Evolutionary conservation across 2,113 vertebrate genomes (phyloP).

Genomic region (Deroptyus accipitrinus): DNA sequence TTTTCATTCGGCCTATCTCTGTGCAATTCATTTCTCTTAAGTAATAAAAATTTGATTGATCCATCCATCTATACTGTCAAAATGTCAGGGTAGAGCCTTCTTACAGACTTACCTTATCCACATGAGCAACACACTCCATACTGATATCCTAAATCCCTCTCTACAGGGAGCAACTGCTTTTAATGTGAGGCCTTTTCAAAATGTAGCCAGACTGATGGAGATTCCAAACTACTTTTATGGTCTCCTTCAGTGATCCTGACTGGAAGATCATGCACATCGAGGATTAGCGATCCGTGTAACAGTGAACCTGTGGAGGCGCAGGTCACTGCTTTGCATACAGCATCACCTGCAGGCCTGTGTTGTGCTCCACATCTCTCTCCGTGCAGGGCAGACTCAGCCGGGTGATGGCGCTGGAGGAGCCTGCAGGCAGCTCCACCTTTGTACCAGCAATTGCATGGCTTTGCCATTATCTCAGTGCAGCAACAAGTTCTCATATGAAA

Average conservation of each 20-base stretch:
- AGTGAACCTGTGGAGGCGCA: fast-evolving
- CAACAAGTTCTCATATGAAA: neutral
- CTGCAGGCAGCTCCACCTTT: neutral
- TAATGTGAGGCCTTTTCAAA: neutral
- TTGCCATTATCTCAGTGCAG: neutral
- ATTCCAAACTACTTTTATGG: neutral
- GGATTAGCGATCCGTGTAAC: neutral
- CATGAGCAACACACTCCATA: neutral
- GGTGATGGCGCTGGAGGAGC: neutral
- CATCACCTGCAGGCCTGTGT: neutral
- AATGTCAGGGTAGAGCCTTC: neutral
- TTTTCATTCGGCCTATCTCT: neutral
- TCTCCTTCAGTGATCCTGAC: neutral
- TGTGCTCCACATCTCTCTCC: fast-evolving
- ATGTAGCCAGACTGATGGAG: neutral
- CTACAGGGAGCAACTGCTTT: neutral
- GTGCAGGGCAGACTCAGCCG: fast-evolving
- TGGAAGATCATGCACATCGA: neutral
- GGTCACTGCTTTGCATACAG: neutral
- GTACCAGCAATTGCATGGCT: neutral
- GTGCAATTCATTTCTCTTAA: neutral
- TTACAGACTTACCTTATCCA: neutral
- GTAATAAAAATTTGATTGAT: neutral
- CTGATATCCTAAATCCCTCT: neutral
- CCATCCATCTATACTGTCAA: neutral